Evolutionary conservation across 2,797 vertebrate species (phyloP).

Genomic region (Schizopygopsis malacanthus): DNA sequence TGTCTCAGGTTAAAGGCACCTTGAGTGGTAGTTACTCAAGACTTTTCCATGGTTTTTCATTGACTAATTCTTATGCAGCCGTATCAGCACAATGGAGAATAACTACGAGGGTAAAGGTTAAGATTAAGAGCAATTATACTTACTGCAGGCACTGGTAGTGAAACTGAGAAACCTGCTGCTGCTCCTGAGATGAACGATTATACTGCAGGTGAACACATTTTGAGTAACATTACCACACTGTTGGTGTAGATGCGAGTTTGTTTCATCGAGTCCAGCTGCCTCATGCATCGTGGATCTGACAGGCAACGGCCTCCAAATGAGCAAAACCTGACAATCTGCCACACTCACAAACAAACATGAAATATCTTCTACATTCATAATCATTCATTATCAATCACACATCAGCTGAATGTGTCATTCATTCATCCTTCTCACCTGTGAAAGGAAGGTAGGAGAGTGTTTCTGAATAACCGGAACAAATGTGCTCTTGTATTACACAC

Average conservation of each 20-base stretch:
- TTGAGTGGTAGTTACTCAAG: slow-evolving; percentile 20
- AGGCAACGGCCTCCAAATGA: neutral
- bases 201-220: neutral
- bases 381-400: neutral
- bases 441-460: slow-evolving; percentile 16
- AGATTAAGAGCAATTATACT: neutral
- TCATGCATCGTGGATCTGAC: neutral
- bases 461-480: slow-evolving; percentile 29
- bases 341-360: neutral
- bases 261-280: neutral
- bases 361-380: slow-evolving; percentile 3
- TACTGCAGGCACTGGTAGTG: neutral
- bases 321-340: neutral
- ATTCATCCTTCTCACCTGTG: neutral
- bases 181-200: neutral
- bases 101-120: slow-evolving; percentile 14
- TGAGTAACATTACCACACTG: neutral
- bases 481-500: neutral
- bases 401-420: neutral
- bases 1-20: slow-evolving; percentile 36
- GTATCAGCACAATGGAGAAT: slow-evolving; percentile 31
- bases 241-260: neutral
- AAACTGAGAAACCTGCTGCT: neutral
- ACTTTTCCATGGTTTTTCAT: slow-evolving; percentile 32
- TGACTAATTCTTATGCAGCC: slow-evolving; percentile 38